Conservation (phyloP, 2,113 vertebrate genomes). For the Pluvianellus socialis region DNA sequence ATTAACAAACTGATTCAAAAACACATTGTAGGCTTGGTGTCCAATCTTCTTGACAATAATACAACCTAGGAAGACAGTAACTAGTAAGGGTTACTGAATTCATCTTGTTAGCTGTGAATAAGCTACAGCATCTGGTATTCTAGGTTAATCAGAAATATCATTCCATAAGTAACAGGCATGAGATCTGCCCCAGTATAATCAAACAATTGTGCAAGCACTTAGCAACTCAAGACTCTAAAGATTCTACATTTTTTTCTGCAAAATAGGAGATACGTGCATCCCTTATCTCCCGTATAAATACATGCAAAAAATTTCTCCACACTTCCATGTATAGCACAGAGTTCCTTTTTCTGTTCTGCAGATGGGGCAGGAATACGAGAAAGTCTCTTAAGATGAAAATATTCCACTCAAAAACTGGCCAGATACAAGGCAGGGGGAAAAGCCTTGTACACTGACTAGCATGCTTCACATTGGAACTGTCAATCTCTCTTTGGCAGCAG, state of each 20-base stretch:
- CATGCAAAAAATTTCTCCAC: background rate
- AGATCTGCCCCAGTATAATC: background rate
- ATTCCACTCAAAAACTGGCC: background rate
- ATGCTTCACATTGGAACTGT: background rate
- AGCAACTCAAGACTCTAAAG: background rate
- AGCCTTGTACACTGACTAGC: rapidly evolving
- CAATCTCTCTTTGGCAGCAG: background rate
- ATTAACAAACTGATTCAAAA: background rate
- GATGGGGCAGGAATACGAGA: background rate
- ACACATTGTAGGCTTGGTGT: background rate
- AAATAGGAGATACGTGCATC: background rate
- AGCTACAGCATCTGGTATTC: background rate
- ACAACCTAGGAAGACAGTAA: background rate
- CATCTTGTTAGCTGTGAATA: background rate
- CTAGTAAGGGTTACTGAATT: background rate
- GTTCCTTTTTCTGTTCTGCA: background rate
- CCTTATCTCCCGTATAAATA: background rate
- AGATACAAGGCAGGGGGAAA: background rate
- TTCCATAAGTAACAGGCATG: background rate
- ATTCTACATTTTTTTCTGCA: background rate
- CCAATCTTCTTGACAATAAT: background rate
- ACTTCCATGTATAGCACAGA: background rate
- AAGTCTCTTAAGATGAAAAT: background rate
- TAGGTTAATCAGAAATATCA: background rate
- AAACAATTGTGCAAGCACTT: background rate